Base-by-base conservation (phyloP, 2,113 vertebrate genomes). In the Prochilodus magdalenae region DNA sequence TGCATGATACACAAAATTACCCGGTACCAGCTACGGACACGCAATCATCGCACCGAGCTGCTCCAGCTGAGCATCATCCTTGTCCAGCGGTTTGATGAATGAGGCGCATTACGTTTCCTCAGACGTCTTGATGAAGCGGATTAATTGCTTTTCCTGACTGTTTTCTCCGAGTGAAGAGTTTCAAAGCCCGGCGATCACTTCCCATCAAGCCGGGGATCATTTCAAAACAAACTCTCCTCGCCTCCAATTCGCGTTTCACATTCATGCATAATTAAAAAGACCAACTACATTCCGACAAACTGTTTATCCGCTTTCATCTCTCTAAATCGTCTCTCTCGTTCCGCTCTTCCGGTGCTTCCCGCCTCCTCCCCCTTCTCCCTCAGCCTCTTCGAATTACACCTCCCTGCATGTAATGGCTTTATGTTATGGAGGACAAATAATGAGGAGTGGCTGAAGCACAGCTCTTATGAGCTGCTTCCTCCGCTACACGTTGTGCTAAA, bases 241-340 rank as follows among this genome's bases (percentile, higher is more conserved):
- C 75, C 70, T 75, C 75, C 26, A 70, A 75, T 55, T 44, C 59
- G 27, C 26, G 60, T 62, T 75, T 78, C 79, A 47, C 4, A 1
- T 47, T 36, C 80, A 70, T 83, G 26, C 72, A 75, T 84, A 84
- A 84, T 84, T 78, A 74, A 84, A 69, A 62, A 30, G 18, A 6
- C 16, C n/a, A 75, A 26, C 60, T 53, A 55, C 11, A 29, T 16
- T 33, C 51, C 27, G 59, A 77, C 73, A 76, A 82, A 82, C 73
- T 53, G 81, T 74, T 66, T 82, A 74, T 78, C 70, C 40, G 36
- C 65, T 63, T 72, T 74, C 36, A 78, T 82, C 63, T 70, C 67
- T 57, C 51, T 44, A 30, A 59, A 63, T 24, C 27, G 4, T 20
- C 51, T n/a, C 30, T 20, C 69, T 51, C 27, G 30, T 73, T 67